phyloP scores from a whole-genome alignment of 2,797 vertebrate species.

The Semaprochilodus insignis region DNA sequence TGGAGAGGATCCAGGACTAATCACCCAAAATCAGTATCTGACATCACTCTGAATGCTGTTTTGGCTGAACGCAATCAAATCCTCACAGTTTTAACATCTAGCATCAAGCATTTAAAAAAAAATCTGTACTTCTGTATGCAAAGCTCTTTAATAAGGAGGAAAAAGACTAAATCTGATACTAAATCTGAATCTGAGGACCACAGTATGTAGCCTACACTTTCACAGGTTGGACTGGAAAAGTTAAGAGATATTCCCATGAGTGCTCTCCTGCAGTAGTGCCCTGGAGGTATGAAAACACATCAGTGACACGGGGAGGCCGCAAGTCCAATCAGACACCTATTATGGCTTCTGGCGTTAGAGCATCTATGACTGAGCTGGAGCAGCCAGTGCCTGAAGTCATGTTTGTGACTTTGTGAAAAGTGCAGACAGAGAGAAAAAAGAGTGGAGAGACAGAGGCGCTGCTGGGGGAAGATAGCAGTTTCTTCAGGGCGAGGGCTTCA shows the following conservation, averaged over 20 bases:
- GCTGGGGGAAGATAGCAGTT: conserved; percentile 69
- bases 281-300: conserved; percentile 3
- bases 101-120: not conserved
- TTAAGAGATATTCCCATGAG: conserved; percentile 23
- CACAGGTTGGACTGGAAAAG: not conserved
- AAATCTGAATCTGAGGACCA: not conserved
- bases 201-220: not conserved
- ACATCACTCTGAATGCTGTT: too few species aligned
- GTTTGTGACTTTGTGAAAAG: conserved; percentile 50
- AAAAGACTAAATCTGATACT: too few species aligned
- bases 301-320: conserved; percentile 16
- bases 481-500: conserved; percentile 73
- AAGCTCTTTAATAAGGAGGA: not conserved
- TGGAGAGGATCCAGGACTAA: too few species aligned
- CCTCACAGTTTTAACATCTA: too few species aligned
- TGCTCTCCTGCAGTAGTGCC: not conserved
- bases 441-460: conserved; percentile 54
- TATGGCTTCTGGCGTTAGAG: conserved; percentile 23
- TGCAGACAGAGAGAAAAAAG: conserved; percentile 53
- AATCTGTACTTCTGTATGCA: not conserved
- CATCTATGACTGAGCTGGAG: conserved; percentile 26
- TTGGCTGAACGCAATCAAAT: too few species aligned
- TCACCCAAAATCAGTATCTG: too few species aligned
- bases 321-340: conserved; percentile 14
- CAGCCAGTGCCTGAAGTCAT: conserved; percentile 37